phyloP scores from a whole-genome alignment of 2,888 invertebrate species.

The Chrysopilus asiliformis region DNA sequence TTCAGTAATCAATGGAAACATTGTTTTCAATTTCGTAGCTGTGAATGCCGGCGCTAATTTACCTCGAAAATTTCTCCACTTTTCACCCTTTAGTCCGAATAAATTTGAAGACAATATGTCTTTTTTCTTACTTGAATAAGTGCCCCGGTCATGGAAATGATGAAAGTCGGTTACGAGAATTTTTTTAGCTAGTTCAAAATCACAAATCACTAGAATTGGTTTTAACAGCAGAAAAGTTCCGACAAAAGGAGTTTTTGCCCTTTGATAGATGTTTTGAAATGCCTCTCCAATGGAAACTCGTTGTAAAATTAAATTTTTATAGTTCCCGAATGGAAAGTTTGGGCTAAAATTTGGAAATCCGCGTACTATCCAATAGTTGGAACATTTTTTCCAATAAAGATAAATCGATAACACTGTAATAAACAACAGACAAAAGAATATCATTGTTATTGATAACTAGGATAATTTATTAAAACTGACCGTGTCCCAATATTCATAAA shows the following conservation, averaged over 20 bases:
- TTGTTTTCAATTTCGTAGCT: background rate
- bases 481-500: too few species aligned
- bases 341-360: background rate
- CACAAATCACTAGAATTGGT: background rate
- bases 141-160: background rate
- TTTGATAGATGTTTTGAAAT: background rate
- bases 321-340: background rate
- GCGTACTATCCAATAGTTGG: background rate
- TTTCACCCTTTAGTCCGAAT: background rate
- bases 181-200: background rate
- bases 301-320: background rate
- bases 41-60: background rate
- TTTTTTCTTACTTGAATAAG: background rate
- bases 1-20: background rate
- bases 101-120: background rate
- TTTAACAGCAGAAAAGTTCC: background rate
- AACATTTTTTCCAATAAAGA: background rate
- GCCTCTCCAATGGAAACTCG: background rate
- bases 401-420: too few species aligned
- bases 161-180: background rate
- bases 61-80: background rate
- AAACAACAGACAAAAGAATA: too few species aligned
- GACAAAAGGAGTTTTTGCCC: background rate
- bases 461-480: too few species aligned
- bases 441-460: too few species aligned